These are phyloP conservation scores for Pyrochroa serraticornis DNA, from an alignment of 2,888 invertebrate genomes.

Conservation along the genomic window DNA sequence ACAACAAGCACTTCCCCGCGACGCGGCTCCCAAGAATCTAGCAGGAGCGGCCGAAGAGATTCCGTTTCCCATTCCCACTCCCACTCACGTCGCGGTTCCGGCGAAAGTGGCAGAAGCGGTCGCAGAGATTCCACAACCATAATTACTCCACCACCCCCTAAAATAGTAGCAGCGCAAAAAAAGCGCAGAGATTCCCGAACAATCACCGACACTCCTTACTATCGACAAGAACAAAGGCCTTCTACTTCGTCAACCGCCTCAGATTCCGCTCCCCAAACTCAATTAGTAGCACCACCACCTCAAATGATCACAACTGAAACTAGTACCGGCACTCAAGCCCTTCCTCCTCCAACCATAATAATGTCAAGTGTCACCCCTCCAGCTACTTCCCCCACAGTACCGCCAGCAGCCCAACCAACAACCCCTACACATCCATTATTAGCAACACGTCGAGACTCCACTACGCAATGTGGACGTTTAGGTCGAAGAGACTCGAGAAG, in stretches of 20 bases:
- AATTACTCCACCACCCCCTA: constrained; percentile 63
- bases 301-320: constrained; percentile 57
- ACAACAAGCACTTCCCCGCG: constrained; percentile 57
- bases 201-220: constrained; percentile 62
- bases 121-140: constrained; percentile 72
- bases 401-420: constrained; percentile 58
- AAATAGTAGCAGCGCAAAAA: constrained; percentile 66
- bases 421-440: constrained; percentile 62
- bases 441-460: constrained; percentile 75
- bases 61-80: constrained; percentile 65
- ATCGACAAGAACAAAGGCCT: constrained; percentile 70
- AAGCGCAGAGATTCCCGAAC: constrained; percentile 66
- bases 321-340: constrained; percentile 62
- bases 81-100: constrained; percentile 70
- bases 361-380: constrained; percentile 85
- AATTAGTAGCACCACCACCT: constrained; percentile 27
- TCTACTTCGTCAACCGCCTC: constrained; percentile 76
- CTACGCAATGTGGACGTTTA: constrained; percentile 77
- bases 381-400: constrained; percentile 76
- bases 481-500: constrained; percentile 71
- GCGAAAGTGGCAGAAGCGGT: constrained; percentile 69
- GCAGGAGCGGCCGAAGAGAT: constrained; percentile 60
- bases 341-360: constrained; percentile 78
- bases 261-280: constrained; percentile 66
- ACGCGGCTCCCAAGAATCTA: constrained; percentile 71